Evolutionary conservation across 2,797 vertebrate species (phyloP).

Genomic region (Fratercula arctica): DNA sequence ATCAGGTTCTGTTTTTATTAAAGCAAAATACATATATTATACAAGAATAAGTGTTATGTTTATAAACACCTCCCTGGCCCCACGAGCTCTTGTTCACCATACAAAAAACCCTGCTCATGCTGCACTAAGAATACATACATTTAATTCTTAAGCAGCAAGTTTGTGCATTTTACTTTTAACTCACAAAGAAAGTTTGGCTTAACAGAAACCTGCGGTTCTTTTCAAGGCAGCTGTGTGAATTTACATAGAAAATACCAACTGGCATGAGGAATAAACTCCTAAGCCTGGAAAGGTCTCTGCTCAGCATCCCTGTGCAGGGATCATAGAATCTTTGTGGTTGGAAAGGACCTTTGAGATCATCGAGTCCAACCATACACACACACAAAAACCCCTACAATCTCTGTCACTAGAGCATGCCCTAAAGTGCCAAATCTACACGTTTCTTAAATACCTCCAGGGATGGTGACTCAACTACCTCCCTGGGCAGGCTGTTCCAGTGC

Average conservation of each 20-base stretch:
- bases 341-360: too few species aligned
- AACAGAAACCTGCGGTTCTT: conserved; percentile 43
- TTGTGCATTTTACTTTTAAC: conserved; percentile 9
- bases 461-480: too few species aligned
- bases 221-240: conserved; percentile 59
- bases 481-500: too few species aligned
- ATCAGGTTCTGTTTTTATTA: conserved; percentile 36
- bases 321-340: too few species aligned
- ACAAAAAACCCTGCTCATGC: neutral
- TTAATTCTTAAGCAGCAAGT: conserved; percentile 18
- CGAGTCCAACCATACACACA: too few species aligned
- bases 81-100: neutral
- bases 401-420: too few species aligned
- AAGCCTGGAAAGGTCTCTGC: conserved; percentile 14
- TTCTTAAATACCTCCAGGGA: too few species aligned
- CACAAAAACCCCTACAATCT: too few species aligned
- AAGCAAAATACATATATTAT: conserved; percentile 20
- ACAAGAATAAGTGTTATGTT: conserved; percentile 23
- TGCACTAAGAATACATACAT: conserved; percentile 36
- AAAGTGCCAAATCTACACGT: too few species aligned
- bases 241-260: conserved; percentile 48
- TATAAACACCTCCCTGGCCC: conserved; percentile 29
- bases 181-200: conserved; percentile 48
- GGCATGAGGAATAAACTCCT: conserved; percentile 12
- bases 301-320: neutral